Percentiles rank a stretch among this genome's conserved stretches.
These are phyloP conservation scores for Sitophilus oryzae DNA, from an alignment of 1,140 invertebrate genomes.

Conservation along the genomic window DNA sequence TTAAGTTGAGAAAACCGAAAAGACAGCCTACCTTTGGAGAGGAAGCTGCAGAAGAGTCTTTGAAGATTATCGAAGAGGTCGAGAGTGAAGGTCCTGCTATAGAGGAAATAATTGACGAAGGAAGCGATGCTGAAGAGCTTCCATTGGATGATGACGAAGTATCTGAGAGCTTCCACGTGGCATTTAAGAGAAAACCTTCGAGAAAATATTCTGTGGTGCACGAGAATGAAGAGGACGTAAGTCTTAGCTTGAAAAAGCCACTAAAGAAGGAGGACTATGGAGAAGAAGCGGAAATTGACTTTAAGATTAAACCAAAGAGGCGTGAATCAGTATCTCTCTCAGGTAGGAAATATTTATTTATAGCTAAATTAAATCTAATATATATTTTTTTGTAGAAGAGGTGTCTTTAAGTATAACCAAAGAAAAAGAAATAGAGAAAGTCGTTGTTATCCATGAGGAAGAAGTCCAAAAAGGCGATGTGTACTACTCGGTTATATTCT, in stretches of 20 bases:
- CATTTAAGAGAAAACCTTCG: slow-evolving; percentile 49
- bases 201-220: slow-evolving; percentile 53
- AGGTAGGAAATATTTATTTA: slow-evolving; percentile 7
- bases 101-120: slow-evolving; percentile 64
- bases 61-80: slow-evolving; percentile 63
- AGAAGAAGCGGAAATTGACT: slow-evolving; percentile 49
- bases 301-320: slow-evolving; percentile 57
- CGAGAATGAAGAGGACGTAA: slow-evolving; percentile 53
- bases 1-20: slow-evolving; percentile 67
- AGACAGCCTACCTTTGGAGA: slow-evolving; percentile 61
- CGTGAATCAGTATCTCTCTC: slow-evolving; percentile 52
- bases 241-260: slow-evolving; percentile 47
- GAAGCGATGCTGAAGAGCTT: slow-evolving; percentile 51
- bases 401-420: slow-evolving; percentile 54
- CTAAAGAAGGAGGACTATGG: slow-evolving; percentile 47
- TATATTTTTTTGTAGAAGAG: slow-evolving; percentile 47
- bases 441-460: slow-evolving; percentile 33
- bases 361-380: neutral
- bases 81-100: slow-evolving; percentile 59
- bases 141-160: slow-evolving; percentile 57
- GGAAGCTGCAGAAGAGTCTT: slow-evolving; percentile 65
- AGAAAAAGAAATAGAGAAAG: slow-evolving; percentile 51
- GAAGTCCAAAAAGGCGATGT: slow-evolving; percentile 67
- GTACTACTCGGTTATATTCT: slow-evolving; percentile 78
- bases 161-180: slow-evolving; percentile 49